Evolutionary conservation across 2,888 invertebrate species (phyloP).

Genomic region (Yponomeuta malinellus): DNA sequence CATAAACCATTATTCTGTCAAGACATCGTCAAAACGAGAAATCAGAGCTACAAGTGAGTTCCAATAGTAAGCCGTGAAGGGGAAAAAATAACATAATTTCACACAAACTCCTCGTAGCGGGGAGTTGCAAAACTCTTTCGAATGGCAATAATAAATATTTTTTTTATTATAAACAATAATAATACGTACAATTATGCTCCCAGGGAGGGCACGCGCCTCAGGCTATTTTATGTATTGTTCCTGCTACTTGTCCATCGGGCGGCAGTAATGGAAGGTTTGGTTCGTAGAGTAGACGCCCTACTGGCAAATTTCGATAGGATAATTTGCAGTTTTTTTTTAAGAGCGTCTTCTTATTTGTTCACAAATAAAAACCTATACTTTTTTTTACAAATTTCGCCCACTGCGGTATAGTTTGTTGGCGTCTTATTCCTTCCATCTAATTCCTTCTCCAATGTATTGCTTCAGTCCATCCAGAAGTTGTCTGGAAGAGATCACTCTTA

Average conservation of each 20-base stretch:
- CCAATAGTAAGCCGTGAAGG: background rate
- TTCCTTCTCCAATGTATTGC: no score
- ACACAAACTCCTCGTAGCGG: slow-evolving; percentile 18
- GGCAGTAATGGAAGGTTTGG: slow-evolving; percentile 7
- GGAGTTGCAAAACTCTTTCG: slow-evolving; percentile 16
- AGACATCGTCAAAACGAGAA: no score
- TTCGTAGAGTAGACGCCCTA: background rate
- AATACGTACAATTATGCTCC: slow-evolving; percentile 26
- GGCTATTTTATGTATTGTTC: slow-evolving; percentile 24
- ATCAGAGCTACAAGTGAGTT: no score
- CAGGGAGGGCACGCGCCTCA: slow-evolving; percentile 21
- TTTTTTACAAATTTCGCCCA: no score
- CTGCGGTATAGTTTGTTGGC: no score
- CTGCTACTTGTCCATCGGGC: background rate
- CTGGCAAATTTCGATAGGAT: background rate
- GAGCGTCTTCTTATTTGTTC: no score
- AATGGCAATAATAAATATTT: slow-evolving; percentile 26
- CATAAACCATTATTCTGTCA: no score
- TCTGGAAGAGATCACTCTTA: no score
- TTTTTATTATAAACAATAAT: slow-evolving; percentile 2
- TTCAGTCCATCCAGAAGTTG: no score
- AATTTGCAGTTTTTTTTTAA: slow-evolving; percentile 1
- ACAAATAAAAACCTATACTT: no score
- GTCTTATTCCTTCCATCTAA: no score
- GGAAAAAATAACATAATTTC: background rate